These are phyloP conservation scores for Drosophila peninsularis DNA, from an alignment of 2,888 invertebrate genomes.

Conservation along the genomic window DNA sequence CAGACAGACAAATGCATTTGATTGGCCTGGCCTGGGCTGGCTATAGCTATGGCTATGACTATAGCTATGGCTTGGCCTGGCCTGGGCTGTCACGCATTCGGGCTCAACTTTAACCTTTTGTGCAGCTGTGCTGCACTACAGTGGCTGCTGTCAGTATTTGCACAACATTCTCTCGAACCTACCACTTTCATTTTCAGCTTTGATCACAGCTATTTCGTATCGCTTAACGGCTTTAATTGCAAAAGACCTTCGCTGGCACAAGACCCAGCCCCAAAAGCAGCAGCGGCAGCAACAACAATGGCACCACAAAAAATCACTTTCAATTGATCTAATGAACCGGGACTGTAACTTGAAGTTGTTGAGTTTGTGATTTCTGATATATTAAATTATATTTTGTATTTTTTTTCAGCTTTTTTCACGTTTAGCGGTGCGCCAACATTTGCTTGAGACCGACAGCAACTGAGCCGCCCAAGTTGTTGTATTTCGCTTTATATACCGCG, in stretches of 20 bases:
- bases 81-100: conserved; percentile 60
- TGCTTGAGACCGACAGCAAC: conserved; percentile 75
- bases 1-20: conserved; percentile 33
- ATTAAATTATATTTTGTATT: neutral
- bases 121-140: conserved; percentile 5
- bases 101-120: conserved; percentile 69
- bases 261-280: conserved; percentile 63
- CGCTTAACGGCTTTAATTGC: conserved; percentile 65
- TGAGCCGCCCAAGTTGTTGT: conserved; percentile 79
- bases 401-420: conserved; percentile 33
- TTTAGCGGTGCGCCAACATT: conserved; percentile 65
- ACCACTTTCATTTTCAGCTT: conserved; percentile 77
- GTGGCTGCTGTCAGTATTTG: conserved; percentile 12
- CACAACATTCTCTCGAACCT: conserved; percentile 55
- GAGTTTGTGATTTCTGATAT: conserved; percentile 18
- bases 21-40: too few relatives aligned
- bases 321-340: conserved; percentile 75
- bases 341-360: conserved; percentile 44
- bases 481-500: conserved; percentile 76
- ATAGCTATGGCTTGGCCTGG: conserved; percentile 3
- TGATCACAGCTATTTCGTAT: conserved; percentile 57
- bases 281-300: conserved; percentile 34
- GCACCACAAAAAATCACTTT: conserved; percentile 67
- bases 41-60: neutral
- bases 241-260: conserved; percentile 76